Evolutionary conservation across 2,888 invertebrate genomes (phyloP), one percentile per base, ranked within the genome.

Genomic region (Rhagophthalmus giganteus): DNA sequence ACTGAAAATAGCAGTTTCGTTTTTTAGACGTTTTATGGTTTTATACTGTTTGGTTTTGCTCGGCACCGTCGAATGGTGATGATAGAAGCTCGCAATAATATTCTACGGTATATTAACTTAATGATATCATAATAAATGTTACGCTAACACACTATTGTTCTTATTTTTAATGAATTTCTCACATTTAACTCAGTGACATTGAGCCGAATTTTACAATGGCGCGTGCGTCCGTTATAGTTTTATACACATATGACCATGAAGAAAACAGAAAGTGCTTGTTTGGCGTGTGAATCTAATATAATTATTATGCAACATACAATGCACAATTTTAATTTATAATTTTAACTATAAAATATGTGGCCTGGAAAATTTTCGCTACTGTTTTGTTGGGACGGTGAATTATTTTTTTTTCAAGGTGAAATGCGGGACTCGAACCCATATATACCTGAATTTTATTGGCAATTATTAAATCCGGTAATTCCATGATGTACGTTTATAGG

Each of bases 181-280:
- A 70, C 69, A 71, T 69, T 70, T 66, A 70, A 57, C 53, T 58
- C 60, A 62, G 62, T 69, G 73, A 71, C 73, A 73, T 72, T 73
- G 73, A 72, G 69, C 72, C 67, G 67, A 69, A 72, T 72, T 67
- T 60, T 63, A 63, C 67, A 66, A 65, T 67, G 59, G 59, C 63
- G 61, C 63, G 63, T 63, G 63, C 60, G 56, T 61, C 55, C 59
- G 59, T 59, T 58, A 57, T 46, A 45, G 40, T 51, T 51, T 51
- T 45, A 35, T 59, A 60, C 59, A 57, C 55, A 55, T 57, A 58
- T 59, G 62, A 54, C 58, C 59, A 49, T 60, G 57, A 46, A 38
- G 41, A 49, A 53, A 44, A 54, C 46, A 38, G 54, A 53, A 55
- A 52, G 45, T 37, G 49, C 37, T 53, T 51, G 46, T 50, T 54